Evolutionary conservation across 2,113 vertebrate species (phyloP).

Genomic region (Rhinoderma darwinii): DNA sequence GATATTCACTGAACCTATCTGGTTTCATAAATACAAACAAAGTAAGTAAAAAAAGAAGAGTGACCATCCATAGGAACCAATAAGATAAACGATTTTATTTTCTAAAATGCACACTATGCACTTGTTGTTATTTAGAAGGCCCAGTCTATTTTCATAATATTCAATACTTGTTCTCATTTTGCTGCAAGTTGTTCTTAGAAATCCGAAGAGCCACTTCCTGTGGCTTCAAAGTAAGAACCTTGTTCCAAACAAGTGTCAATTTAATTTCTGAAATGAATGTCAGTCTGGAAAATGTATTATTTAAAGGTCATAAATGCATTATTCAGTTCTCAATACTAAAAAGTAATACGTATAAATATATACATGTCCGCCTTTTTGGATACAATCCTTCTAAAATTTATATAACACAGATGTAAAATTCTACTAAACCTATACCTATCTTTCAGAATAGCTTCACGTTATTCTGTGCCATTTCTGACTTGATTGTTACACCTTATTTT

Average conservation of each 20-base stretch:
- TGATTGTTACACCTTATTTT: too few species aligned
- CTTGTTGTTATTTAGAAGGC: not conserved
- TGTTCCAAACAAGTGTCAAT: conserved; percentile 12
- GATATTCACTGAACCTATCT: too few species aligned
- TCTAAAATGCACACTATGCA: too few species aligned
- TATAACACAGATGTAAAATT: not conserved
- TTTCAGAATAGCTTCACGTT: too few species aligned
- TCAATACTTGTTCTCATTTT: not conserved
- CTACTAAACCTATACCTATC: too few species aligned
- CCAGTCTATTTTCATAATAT: not conserved
- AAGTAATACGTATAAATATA: not conserved
- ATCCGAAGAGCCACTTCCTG: conserved; percentile 7
- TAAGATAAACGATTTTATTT: too few species aligned
- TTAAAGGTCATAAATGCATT: not conserved
- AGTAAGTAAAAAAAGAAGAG: too few species aligned
- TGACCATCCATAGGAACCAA: too few species aligned
- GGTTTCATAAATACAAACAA: too few species aligned
- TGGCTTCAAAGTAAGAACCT: not conserved
- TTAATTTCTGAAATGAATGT: conserved; percentile 1
- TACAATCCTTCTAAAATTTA: not conserved
- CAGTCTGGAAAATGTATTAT: not conserved
- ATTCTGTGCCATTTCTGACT: too few species aligned
- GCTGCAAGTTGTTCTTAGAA: conserved; percentile 2
- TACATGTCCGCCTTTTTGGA: not conserved
- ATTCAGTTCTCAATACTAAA: not conserved